Percentiles rank a stretch among this genome's conserved stretches.
These are phyloP conservation scores for Drosophila trapezifrons DNA, from an alignment of 1,140 invertebrate species.

Conservation along the genomic window DNA sequence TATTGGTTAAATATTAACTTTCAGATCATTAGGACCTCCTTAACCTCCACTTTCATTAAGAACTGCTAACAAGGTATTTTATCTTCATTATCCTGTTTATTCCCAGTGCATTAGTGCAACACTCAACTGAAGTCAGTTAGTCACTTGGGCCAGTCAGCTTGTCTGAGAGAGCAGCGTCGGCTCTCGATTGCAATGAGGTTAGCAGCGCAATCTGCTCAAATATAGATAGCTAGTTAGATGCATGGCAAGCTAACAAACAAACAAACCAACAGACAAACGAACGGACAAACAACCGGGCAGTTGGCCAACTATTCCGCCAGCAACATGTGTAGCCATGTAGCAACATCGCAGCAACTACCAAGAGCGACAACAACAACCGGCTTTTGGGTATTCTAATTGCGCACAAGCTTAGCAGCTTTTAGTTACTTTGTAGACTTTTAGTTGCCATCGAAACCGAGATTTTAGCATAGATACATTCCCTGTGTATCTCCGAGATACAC, in stretches of 20 bases:
- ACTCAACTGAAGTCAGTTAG: constrained; percentile 49
- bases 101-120: constrained; percentile 9
- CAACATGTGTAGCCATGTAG: constrained; percentile 76
- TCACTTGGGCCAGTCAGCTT: constrained; percentile 70
- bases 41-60: too few relatives aligned
- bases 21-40: too few relatives aligned
- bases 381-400: constrained; percentile 76
- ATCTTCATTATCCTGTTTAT: not conserved
- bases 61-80: too few relatives aligned
- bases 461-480: constrained; percentile 58
- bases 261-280: constrained; percentile 18
- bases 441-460: constrained; percentile 59
- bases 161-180: constrained; percentile 61
- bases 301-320: constrained; percentile 44
- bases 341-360: constrained; percentile 58
- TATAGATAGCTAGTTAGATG: constrained; percentile 81
- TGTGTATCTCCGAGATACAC: constrained; percentile 13
- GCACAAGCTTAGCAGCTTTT: constrained; percentile 81
- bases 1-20: too few relatives aligned
- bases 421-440: constrained; percentile 80
- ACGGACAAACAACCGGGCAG: constrained; percentile 23
- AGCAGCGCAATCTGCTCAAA: constrained; percentile 81
- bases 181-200: constrained; percentile 73
- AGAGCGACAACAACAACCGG: constrained; percentile 43
- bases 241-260: constrained; percentile 53